Base-by-base conservation (phyloP, 2,113 vertebrate species). In the Siniperca knerii region DNA sequence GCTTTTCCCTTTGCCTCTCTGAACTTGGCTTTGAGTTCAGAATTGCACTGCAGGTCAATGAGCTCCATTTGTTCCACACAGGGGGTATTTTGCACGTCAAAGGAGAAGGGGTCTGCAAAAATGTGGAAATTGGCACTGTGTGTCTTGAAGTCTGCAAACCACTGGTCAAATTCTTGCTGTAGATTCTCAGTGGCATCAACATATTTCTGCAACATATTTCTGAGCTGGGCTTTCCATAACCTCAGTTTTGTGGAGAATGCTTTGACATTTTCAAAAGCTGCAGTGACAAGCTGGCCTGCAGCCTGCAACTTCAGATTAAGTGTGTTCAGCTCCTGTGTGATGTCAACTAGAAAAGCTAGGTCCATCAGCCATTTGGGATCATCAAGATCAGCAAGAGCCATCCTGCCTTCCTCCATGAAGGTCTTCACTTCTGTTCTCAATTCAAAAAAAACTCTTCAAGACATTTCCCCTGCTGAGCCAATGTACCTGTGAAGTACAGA, bases 21-120 rank as follows among this genome's bases (percentile, higher is more conserved):
- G 44, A 70, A 64, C 46, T 83, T 76, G 62, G 62, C 62, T 75
- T 75, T 75, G 71, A 83, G 73, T 2, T 79, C 50, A 79, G 33
- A 79, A 12, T 52, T 79, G 61, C 75, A 68, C 25, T 77, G 48
- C 35, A 72, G 21, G 75, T 84, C 73, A 70, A 54, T 83, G 42
- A 77, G 64, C 57, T 70, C 65, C 20, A 77, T 77, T 70, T 77
- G 74, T 44, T 77, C 65, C 33, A 70, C 73, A 52, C 16, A 46
- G 33, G 73, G 80, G 29, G 64, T 12, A 69, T 75, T 52, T 82
- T 82, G 52, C 61, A 82, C 71, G 68, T 60, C 40, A 35, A 66
- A 75, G 62, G 79, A 55, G 54, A 66, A 75, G 70, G 42, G 42
- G 18, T 75, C 79, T 1, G 37, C 60, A 81, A 81, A 65, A 65